Evolutionary conservation across 2,888 invertebrate genomes (phyloP).

Genomic region (Toxonevra muliebris): DNA sequence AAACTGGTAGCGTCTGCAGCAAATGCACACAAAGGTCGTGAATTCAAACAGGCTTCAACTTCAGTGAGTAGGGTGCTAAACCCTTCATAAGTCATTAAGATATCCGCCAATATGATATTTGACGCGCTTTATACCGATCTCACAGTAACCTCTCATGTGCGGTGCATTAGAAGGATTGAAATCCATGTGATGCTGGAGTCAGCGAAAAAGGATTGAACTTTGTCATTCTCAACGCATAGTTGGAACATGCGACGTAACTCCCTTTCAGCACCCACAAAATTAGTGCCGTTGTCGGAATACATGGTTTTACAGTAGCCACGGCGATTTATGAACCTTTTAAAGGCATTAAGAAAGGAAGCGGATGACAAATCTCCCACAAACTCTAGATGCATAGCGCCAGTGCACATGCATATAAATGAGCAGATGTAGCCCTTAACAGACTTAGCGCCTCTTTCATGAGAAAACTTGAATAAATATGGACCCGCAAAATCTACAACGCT

Average conservation of each 20-base stretch:
- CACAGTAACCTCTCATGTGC: slow-evolving; percentile 33
- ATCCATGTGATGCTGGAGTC: slow-evolving; percentile 12
- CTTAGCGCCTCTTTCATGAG: slow-evolving; percentile 15
- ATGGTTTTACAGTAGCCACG: slow-evolving; percentile 27
- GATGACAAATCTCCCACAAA: slow-evolving; percentile 28
- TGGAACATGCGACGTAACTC: neutral
- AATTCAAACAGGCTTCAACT: no score
- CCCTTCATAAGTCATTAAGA: no score
- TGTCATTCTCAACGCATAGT: slow-evolving; percentile 4
- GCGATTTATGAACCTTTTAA: slow-evolving; percentile 31
- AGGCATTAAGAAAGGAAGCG: slow-evolving; percentile 26
- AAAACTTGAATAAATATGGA: slow-evolving; percentile 8
- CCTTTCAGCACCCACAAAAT: slow-evolving; percentile 27
- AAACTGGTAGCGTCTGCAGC: no score
- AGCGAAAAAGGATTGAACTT: slow-evolving; percentile 1
- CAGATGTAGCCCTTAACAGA: slow-evolving; percentile 19
- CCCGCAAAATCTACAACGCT: slow-evolving; percentile 20
- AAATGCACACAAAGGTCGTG: no score
- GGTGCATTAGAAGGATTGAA: no score
- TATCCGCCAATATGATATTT: slow-evolving; percentile 13
- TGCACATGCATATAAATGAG: slow-evolving; percentile 27
- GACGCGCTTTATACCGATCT: slow-evolving; percentile 22
- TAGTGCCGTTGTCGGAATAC: slow-evolving; percentile 30
- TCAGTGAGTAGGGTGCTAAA: no score
- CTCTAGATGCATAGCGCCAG: slow-evolving; percentile 35